Base-by-base conservation (phyloP, 2,888 invertebrate genomes). In the Tachina fera region DNA sequence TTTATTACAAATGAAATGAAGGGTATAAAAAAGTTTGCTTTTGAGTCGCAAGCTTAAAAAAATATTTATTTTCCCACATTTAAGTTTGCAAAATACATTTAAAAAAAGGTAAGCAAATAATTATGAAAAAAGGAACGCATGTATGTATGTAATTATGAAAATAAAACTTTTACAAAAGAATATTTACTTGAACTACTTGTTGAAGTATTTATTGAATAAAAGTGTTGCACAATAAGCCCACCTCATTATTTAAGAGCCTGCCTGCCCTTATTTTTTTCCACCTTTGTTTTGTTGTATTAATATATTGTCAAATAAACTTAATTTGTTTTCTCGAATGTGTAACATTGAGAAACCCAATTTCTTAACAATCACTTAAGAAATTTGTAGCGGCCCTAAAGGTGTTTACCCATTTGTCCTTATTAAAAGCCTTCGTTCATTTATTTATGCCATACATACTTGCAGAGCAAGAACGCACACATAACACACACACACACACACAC, bases 321-420 rank as follows among this genome's bases (percentile, higher is more conserved):
- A 61, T 78, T 67, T 77, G 45, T 72, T 63, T 65, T 51, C 31
- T 31, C 41, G 9, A 74, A 60, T 60, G 53, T 56, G 51, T 71
- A 76, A 79, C 70, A 86, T 41, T 79, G 75, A 86, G 86, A 79
- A 76, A 67, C 83, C 86, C 83, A 86, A 86, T 86, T 86, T 76
- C 82, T 83, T 79, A 71, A 86, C 79, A 86, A 86, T 72, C 79
- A 80, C 79, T 86, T 86, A 56, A 86, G 68, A 71, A 76, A 76
- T 41, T 76, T 76, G 49, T 79, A 65, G 61, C 79, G 75, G 68
- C 83, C 86, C 86, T 86, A 49, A 79, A 79, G 83, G 83, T 83
- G 67, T 83, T 71, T 78, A 47, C 71, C 47, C 60, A 76, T 31
- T 31, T 49, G 41, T 51, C 39, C 39, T 61, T 61, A 68, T 76